Conservation (phyloP, 1,140 invertebrate species). For the Drosophila bocqueti region DNA sequence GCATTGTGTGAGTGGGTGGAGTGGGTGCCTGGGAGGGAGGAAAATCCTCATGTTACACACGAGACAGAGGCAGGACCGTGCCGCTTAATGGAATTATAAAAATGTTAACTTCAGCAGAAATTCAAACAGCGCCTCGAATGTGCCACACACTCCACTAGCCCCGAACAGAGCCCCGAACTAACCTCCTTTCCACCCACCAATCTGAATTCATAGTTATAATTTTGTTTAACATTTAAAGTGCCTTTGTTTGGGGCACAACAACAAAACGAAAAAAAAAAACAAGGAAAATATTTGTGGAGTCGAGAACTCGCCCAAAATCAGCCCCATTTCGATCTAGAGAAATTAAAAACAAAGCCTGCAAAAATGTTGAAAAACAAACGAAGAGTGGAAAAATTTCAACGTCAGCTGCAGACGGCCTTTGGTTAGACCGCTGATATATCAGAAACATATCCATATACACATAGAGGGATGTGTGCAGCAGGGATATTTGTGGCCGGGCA, state of each 20-base stretch:
- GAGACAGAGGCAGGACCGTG: conserved; percentile 25
- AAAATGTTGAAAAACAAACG: not conserved
- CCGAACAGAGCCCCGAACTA: conserved; percentile 57
- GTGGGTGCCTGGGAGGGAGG: conserved; percentile 23
- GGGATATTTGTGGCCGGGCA: conserved; percentile 35
- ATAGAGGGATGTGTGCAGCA: conserved; percentile 4
- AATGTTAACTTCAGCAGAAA: conserved; percentile 82
- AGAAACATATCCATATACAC: conserved; percentile 14
- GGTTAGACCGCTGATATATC: conserved; percentile 34
- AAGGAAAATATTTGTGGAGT: conserved; percentile 41
- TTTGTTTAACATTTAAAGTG: conserved; percentile 82
- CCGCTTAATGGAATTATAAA: conserved; percentile 81
- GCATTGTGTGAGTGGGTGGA: conserved; percentile 25
- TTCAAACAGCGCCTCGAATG: conserved; percentile 67
- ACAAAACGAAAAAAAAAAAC: not conserved
- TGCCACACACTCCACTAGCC: conserved; percentile 38
- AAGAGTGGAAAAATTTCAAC: conserved; percentile 41
- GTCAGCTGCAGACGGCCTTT: conserved; percentile 57
- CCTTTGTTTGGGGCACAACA: conserved; percentile 56
- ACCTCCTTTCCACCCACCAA: conserved; percentile 33
- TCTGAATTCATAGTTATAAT: conserved; percentile 69
- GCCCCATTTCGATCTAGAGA: conserved; percentile 16
- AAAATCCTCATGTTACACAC: conserved; percentile 68
- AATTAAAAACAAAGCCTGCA: conserved; percentile 39
- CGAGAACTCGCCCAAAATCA: conserved; percentile 14